A percentile compares a stretch with the other conserved stretches of the same genome.
phyloP scores from a whole-genome alignment of 2,113 vertebrate genomes.

The Cryptomyrus ogoouensis region DNA sequence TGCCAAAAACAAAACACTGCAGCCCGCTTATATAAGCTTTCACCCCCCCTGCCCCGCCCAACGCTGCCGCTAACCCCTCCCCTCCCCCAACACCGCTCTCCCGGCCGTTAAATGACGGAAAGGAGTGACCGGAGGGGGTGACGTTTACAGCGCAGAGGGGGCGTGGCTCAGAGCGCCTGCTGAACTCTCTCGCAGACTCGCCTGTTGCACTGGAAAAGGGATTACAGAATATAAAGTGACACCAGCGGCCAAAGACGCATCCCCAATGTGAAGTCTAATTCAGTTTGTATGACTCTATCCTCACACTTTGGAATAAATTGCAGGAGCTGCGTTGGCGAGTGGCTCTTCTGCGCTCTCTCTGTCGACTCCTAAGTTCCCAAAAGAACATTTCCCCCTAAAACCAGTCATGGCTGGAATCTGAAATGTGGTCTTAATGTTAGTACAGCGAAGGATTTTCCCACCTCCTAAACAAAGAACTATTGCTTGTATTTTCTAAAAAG shows the following conservation, averaged over 20 bases:
- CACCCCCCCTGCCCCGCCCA: slow-evolving; percentile 25
- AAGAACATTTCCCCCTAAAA: background rate
- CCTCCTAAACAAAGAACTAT: background rate
- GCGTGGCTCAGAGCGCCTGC: background rate
- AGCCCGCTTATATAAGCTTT: slow-evolving; percentile 53
- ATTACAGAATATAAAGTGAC: background rate
- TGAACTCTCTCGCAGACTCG: too few species aligned
- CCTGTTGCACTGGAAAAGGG: background rate
- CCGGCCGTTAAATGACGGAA: background rate
- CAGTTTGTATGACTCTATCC: background rate
- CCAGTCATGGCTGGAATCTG: background rate
- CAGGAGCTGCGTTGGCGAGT: background rate
- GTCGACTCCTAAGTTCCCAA: too few species aligned
- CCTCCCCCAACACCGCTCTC: slow-evolving; percentile 16
- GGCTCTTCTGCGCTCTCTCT: background rate
- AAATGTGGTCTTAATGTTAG: background rate
- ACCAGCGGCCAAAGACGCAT: background rate
- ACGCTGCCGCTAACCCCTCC: background rate
- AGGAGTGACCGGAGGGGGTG: background rate
- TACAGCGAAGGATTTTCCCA: background rate
- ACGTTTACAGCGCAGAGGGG: background rate
- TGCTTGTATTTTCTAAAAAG: background rate
- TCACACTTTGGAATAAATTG: background rate
- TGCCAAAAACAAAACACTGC: background rate
- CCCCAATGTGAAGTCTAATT: background rate